Base-by-base conservation (phyloP, 2,888 invertebrate species). In the Bembecia ichneumoniformis region DNA sequence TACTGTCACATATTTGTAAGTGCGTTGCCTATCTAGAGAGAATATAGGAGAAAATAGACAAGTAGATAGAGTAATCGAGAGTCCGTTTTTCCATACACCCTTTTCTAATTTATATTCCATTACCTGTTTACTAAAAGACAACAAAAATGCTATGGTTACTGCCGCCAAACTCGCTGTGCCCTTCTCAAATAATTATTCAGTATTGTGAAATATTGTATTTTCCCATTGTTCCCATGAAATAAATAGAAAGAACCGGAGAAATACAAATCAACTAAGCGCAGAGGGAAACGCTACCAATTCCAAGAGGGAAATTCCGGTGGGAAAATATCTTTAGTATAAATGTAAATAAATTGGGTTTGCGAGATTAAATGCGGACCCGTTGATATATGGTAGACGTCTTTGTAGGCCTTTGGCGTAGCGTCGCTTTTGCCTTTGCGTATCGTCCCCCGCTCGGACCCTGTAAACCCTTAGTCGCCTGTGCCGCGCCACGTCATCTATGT, bases 261-360 rank as follows among this genome's bases (percentile, higher is more conserved):
- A 62, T 74, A 80, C 77, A 79, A 82, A 83, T 82, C 78, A 82
- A 76, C 74, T 75, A 71, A 78, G 72, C 66, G 71, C 72, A 20
- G 71, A 28, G 28, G 77, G 74, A 79, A 81, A 76, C 65, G 77
- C 71, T 75, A 76, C 76, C 75, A 73, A 77, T 80, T 79, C 74
- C 73, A 74, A 76, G 74, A 65, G 76, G 76, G 78, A 80, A 81
- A 77, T 78, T 82, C 83, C 80, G 73, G 71, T 72, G 77, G 77
- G 75, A 72, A 74, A 82, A 81, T 81, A 80, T 81, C 76, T 81
- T 81, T 76, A 72, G 71, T 75, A 81, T 82, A 80, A 82, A 82
- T 80, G 78, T 75, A 74, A 81, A 82, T 81, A 82, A 82, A 82
- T 82, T 81, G 79, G 78, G 68, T 79, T 77, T 68, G 74, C 63